Base-by-base conservation (phyloP, 2,113 vertebrate genomes). In the Hoplias malabaricus region DNA sequence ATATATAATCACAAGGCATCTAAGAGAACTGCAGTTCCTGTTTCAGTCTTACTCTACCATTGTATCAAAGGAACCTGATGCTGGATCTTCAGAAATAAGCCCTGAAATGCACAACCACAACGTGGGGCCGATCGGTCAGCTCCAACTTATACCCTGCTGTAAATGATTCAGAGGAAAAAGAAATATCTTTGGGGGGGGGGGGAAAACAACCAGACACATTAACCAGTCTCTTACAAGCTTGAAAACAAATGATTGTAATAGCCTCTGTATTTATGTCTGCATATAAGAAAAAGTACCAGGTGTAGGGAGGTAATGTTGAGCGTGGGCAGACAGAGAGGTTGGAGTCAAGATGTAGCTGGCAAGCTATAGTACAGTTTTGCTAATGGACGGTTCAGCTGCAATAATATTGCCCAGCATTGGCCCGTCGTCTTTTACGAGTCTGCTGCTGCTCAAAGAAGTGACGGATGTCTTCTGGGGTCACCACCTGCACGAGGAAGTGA, bases 361-460 rank as follows among this genome's bases (percentile, higher is more conserved):
- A 13, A 31, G 43, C 27, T 53, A 48, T 43, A 38, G n/a, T 14
- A 13, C 2, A 31, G 61, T 48, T 10, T 11, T 59, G 25, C 53
- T 40, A 21, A 11, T 10, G 7, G 59, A 16, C 2, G 0, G 11
- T 48, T 93, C 86, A 93, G 82, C 82, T 83, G 75, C 81, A 87
- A 84, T 88, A 90, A 68, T 87, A 90, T 48, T 79, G 82, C n/a
- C 78, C 83, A 0, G 74, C 62, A 0, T 89, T 84, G 0, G 81
- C 84, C 72, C 96, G 82, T 29, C 90, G 88, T 66, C 96, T 92
- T 87, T 98, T 98, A 43, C 94, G 93, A 36, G 92, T 95, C 81
- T 96, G 96, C 80, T 98, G 96, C 67, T 97, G 93, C 88, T 99
- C 96, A 4, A 99, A 99, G 90, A 99, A 99, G 69, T 93, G 91